Percentiles rank a stretch among this genome's conserved stretches.
Conservation (phyloP, 2,888 invertebrate species). For the Synanthedon tipuliformis region DNA sequence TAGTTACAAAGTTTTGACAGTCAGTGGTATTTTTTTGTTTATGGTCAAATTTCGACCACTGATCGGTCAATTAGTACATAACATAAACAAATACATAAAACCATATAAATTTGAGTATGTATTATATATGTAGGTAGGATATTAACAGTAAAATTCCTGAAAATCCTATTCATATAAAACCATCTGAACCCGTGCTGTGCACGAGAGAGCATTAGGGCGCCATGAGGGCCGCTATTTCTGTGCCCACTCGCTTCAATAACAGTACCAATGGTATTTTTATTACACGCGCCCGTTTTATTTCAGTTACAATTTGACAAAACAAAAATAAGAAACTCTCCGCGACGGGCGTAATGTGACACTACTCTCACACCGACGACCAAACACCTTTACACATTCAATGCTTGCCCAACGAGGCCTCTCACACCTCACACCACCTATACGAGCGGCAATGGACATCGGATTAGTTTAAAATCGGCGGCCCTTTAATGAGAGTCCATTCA, state of each 20-base stretch:
- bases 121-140: too few species aligned
- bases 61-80: too few species aligned
- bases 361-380: conserved; percentile 1
- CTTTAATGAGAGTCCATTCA: conserved; percentile 66
- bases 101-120: too few species aligned
- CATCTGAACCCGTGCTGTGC: conserved; percentile 6
- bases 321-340: conserved; percentile 58
- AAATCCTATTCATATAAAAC: too few species aligned
- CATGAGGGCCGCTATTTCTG: conserved; percentile 44
- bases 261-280: conserved; percentile 64
- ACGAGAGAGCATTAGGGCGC: conserved; percentile 1
- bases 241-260: conserved; percentile 47
- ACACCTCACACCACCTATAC: neutral
- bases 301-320: conserved; percentile 70
- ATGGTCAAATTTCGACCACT: too few species aligned
- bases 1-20: too few species aligned
- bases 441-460: conserved; percentile 24
- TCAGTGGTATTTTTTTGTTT: too few species aligned
- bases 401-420: neutral
- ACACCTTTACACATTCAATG: neutral
- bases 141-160: too few species aligned
- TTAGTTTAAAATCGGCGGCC: conserved; percentile 42
- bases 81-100: too few species aligned
- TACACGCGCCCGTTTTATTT: conserved; percentile 63
- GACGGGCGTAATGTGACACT: conserved; percentile 29